These are phyloP conservation scores for Sebastes itinus DNA, from an alignment of 2,797 vertebrate genomes.

Conservation along the genomic window DNA sequence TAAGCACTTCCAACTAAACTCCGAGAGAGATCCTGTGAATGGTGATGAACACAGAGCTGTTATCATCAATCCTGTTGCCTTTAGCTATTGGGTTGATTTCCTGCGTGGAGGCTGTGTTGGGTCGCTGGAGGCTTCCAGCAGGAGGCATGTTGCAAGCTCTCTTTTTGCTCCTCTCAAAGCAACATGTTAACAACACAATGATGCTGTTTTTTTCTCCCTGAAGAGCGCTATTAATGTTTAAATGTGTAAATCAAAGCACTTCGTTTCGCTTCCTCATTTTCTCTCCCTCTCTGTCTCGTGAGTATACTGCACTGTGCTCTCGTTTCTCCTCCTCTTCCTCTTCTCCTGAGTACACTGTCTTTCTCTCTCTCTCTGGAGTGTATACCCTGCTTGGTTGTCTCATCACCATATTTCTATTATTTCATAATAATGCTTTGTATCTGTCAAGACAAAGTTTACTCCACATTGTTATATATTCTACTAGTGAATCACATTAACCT, in stretches of 20 bases:
- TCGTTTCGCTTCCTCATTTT: neutral
- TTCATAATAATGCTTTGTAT: neutral
- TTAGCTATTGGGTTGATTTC: constrained; percentile 41
- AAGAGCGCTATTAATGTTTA: constrained; percentile 47
- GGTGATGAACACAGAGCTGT: neutral
- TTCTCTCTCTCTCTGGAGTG: neutral
- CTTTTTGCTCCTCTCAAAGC: neutral
- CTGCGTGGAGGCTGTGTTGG: constrained; percentile 32
- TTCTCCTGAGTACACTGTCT: neutral
- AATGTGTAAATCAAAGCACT: constrained; percentile 54
- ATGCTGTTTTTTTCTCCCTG: neutral
- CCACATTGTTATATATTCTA: neutral
- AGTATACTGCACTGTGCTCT: constrained; percentile 10
- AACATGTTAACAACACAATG: constrained; percentile 37
- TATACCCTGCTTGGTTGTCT: neutral
- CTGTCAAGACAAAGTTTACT: neutral
- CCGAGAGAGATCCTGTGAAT: neutral
- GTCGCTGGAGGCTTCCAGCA: constrained; percentile 37
- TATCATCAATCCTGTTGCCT: constrained; percentile 24
- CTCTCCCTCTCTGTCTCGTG: constrained; percentile 2
- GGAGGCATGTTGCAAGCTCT: constrained; percentile 24
- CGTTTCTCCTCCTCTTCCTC: neutral
- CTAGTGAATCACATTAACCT: constrained; percentile 28
- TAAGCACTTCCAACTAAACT: constrained; percentile 12
- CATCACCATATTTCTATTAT: neutral